Evolutionary conservation across 2,113 vertebrate species (phyloP).

Genomic region (Mohoua ochrocephala): DNA sequence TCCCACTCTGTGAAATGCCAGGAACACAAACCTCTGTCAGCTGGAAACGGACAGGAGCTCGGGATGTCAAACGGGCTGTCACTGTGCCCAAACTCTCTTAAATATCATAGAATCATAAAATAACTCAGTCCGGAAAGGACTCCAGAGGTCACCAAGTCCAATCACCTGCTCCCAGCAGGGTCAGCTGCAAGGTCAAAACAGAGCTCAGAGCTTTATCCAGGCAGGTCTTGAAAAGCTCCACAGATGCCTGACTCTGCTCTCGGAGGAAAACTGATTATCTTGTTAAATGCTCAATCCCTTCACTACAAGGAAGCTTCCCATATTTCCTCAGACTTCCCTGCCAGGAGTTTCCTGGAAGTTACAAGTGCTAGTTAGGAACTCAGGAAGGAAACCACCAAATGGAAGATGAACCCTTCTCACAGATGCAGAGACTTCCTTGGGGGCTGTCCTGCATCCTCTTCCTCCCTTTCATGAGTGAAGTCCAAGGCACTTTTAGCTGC

Average conservation of each 20-base stretch:
- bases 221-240: not conserved
- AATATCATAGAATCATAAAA: not conserved
- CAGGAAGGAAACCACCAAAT: not conserved
- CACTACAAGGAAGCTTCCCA: not conserved
- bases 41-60: not conserved
- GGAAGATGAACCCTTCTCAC: not conserved
- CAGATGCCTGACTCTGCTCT: not conserved
- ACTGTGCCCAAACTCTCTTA: not conserved
- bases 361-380: not conserved
- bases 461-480: not conserved
- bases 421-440: not conserved
- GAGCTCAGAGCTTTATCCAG: not conserved
- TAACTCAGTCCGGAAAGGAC: not conserved
- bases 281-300: not conserved
- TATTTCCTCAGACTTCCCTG: not conserved
- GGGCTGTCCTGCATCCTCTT: not conserved
- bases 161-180: not conserved
- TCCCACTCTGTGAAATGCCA: not conserved
- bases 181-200: not conserved
- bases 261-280: not conserved
- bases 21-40: not conserved
- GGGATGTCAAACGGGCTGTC: not conserved
- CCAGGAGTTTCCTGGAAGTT: not conserved
- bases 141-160: not conserved
- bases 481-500: not conserved